A percentile compares a stretch with the other conserved stretches of the same genome.
Evolutionary conservation across 2,797 vertebrate genomes (phyloP).

Genomic region (Enteromius mattozi): DNA sequence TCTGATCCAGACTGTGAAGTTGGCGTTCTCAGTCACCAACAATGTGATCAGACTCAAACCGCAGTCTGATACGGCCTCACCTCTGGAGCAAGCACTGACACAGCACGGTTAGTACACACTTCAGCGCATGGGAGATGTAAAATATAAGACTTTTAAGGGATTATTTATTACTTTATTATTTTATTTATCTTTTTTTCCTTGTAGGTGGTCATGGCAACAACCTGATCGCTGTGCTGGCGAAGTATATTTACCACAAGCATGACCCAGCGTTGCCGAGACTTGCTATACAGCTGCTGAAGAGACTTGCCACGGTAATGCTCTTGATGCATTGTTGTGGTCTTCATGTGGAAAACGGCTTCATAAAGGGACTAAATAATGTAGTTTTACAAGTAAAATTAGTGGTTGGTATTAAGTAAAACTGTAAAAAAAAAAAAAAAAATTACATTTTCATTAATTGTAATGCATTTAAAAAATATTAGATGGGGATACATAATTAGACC

Average conservation of each 20-base stretch:
- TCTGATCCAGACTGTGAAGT: constrained; percentile 94
- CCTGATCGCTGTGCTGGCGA: constrained; percentile 93
- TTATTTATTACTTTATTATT: not conserved
- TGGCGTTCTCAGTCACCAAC: constrained; percentile 96
- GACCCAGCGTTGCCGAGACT: constrained; percentile 94
- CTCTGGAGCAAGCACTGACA: constrained; percentile 93
- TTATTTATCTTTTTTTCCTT: not conserved
- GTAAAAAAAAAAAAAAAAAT: too few species aligned
- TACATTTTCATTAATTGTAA: not conserved
- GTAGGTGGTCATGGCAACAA: constrained; percentile 93
- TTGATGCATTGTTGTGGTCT: not conserved
- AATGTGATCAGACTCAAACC: constrained; percentile 96
- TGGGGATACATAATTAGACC: too few species aligned
- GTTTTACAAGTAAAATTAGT: not conserved
- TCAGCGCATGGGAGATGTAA: not conserved
- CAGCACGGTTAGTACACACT: constrained; percentile 83
- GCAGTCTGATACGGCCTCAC: constrained; percentile 86
- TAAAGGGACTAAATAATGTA: not conserved
- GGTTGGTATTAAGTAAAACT: too few species aligned
- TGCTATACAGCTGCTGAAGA: constrained; percentile 94
- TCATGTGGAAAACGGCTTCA: not conserved
- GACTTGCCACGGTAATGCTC: constrained; percentile 87
- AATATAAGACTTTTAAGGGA: not conserved
- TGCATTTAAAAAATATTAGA: not conserved
- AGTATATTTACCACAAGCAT: constrained; percentile 97